Conservation (phyloP, 2,888 invertebrate species). For the Tiphia femorata region DNA sequence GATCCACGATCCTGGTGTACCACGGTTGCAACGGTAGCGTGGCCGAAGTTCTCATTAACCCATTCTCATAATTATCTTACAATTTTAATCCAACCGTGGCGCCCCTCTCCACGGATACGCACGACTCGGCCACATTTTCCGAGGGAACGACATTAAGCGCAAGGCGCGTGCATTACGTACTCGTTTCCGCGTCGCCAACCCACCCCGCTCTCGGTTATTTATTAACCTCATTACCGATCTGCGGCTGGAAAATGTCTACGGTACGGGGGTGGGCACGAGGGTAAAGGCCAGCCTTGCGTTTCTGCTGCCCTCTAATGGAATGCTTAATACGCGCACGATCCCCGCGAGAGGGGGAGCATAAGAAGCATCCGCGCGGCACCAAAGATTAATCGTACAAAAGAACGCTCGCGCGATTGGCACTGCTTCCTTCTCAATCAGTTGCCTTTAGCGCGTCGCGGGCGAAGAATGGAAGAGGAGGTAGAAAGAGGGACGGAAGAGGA, state of each 20-base stretch:
- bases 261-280: slow-evolving; percentile 17
- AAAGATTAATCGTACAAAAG: not conserved
- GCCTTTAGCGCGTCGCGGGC: not conserved
- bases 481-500: not conserved
- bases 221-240: slow-evolving; percentile 23
- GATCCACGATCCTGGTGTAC: too few relatives aligned
- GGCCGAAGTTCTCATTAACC: too few relatives aligned
- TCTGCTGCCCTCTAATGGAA: slow-evolving; percentile 14
- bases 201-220: slow-evolving; percentile 15
- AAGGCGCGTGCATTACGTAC: not conserved
- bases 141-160: too few relatives aligned
- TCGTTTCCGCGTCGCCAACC: not conserved
- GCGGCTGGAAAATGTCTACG: slow-evolving; percentile 6
- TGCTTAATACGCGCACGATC: slow-evolving; percentile 8
- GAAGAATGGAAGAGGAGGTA: not conserved
- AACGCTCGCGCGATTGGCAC: too few relatives aligned
- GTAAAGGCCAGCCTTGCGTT: too few relatives aligned
- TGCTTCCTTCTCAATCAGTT: not conserved
- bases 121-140: too few relatives aligned
- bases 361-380: not conserved
- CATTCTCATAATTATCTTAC: too few relatives aligned
- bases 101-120: too few relatives aligned
- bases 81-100: too few relatives aligned
- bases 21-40: too few relatives aligned
- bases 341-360: not conserved